Conservation (phyloP, 2,113 vertebrate species). For the Atrichornis clamosus region DNA sequence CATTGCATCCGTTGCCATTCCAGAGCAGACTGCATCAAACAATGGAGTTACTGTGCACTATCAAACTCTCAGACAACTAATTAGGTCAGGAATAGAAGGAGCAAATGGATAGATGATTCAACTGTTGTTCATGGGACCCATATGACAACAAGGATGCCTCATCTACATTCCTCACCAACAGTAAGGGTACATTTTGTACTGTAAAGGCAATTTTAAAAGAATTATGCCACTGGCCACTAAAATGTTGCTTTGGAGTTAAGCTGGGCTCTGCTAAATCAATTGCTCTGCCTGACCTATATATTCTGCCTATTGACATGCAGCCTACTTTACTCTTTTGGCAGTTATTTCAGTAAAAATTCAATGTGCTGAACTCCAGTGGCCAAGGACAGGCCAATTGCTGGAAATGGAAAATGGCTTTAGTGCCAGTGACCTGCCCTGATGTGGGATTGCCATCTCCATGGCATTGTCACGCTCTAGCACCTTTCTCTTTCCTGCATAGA, state of each 20-base stretch:
- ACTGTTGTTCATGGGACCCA: constrained; percentile 12
- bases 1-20: background rate
- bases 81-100: constrained; percentile 19
- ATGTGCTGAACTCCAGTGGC: constrained; percentile 6
- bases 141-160: constrained; percentile 18
- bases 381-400: constrained; percentile 6
- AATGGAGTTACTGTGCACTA: constrained; percentile 43
- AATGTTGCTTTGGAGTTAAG: background rate
- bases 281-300: constrained; percentile 33
- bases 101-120: constrained; percentile 37
- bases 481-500: background rate
- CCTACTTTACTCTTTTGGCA: constrained; percentile 38
- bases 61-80: constrained; percentile 32
- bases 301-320: background rate
- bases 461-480: background rate
- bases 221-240: background rate
- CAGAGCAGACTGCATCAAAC: background rate
- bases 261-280: constrained; percentile 19
- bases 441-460: background rate
- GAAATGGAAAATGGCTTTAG: background rate
- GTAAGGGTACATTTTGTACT: background rate
- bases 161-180: constrained; percentile 1
- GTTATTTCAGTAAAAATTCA: constrained; percentile 30
- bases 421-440: background rate
- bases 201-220: background rate